These are phyloP conservation scores for Mamestra configurata DNA, from an alignment of 1,140 invertebrate genomes.

Conservation along the genomic window DNA sequence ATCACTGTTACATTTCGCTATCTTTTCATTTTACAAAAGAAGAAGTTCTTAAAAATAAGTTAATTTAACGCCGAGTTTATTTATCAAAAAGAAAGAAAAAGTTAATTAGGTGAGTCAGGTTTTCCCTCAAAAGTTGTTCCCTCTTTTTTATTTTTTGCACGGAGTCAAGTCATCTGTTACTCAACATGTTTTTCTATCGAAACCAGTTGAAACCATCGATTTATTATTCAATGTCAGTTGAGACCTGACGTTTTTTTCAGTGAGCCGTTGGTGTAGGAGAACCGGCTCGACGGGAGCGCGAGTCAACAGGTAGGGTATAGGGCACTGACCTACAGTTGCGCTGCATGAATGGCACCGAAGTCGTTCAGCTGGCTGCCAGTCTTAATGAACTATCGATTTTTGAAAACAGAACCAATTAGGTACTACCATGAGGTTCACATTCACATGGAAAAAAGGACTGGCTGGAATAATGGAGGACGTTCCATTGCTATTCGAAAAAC, in stretches of 20 bases:
- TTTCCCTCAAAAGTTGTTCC: neutral
- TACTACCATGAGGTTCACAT: neutral
- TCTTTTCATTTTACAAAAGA: neutral
- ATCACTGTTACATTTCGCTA: slow-evolving; percentile 11
- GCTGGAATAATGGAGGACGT: neutral
- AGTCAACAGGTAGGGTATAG: slow-evolving; percentile 84
- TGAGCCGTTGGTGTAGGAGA: slow-evolving; percentile 65
- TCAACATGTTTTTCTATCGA: slow-evolving; percentile 26
- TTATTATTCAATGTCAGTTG: slow-evolving; percentile 51
- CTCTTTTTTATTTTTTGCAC: slow-evolving; percentile 9
- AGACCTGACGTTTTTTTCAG: slow-evolving; percentile 70
- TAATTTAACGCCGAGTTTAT: slow-evolving; percentile 5
- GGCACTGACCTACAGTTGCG: slow-evolving; percentile 83
- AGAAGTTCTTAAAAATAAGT: neutral
- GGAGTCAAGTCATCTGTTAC: slow-evolving; percentile 30
- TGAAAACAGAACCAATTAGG: slow-evolving; percentile 25
- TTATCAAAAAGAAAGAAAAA: neutral
- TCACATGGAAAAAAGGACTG: neutral
- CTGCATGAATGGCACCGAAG: slow-evolving; percentile 78
- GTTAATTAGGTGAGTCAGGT: neutral
- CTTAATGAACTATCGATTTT: slow-evolving; percentile 44
- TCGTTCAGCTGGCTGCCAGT: slow-evolving; percentile 63
- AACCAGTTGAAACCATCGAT: slow-evolving; percentile 31
- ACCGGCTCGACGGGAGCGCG: slow-evolving; percentile 77
- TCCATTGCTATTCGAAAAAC: neutral